Conservation (phyloP, 1,140 invertebrate species). For the Pachyrhynchus sulphureomaculatus region DNA sequence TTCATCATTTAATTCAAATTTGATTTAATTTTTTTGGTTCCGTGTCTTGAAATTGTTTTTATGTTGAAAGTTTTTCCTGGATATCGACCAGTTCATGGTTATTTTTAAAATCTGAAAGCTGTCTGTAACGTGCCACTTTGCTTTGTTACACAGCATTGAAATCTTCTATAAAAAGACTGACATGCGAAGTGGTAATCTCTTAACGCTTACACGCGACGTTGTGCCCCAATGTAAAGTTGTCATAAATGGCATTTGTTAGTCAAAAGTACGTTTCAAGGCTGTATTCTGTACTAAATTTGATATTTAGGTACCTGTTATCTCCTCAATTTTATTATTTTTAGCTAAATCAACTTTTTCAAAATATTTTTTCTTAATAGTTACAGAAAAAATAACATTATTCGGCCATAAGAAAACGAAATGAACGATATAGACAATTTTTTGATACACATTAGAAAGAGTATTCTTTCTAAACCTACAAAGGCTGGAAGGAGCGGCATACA, state of each 20-base stretch:
- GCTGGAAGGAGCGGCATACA: not conserved
- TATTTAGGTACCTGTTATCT: conserved; percentile 10
- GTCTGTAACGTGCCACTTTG: too few species aligned
- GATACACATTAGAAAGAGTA: too few species aligned
- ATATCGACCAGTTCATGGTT: conserved; percentile 51
- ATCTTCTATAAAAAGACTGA: not conserved
- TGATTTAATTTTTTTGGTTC: conserved; percentile 40
- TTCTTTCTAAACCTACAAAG: too few species aligned
- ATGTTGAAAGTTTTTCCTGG: conserved; percentile 49
- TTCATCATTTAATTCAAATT: conserved; percentile 45
- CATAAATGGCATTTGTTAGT: not conserved
- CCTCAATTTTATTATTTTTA: conserved; percentile 4
- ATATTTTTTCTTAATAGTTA: not conserved
- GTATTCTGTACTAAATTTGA: not conserved
- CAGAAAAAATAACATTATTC: not conserved
- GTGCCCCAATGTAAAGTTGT: not conserved
- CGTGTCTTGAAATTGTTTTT: conserved; percentile 44
- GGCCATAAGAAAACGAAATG: not conserved
- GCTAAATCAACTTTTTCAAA: not conserved
- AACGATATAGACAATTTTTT: too few species aligned
- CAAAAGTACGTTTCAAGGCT: not conserved
- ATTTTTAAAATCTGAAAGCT: conserved; percentile 52
- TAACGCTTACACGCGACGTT: not conserved
- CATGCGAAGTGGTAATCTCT: not conserved
- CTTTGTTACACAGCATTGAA: too few species aligned